Evolutionary conservation across 2,113 vertebrate genomes (phyloP).

Genomic region (Gallinago media): DNA sequence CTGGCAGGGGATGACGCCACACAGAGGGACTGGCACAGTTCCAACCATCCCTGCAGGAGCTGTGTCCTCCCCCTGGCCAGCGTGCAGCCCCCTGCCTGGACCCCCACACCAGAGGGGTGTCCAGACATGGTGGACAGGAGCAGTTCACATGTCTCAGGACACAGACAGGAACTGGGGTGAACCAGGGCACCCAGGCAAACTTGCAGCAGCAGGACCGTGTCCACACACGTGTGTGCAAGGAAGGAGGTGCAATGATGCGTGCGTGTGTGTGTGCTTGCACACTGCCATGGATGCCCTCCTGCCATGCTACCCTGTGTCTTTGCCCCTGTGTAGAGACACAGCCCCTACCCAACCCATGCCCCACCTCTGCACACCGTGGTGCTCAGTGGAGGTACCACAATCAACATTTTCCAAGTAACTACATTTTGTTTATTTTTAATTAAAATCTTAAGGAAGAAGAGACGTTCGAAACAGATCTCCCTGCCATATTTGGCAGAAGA

Average conservation of each 20-base stretch:
- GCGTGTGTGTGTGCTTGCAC: neutral
- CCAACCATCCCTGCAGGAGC: neutral
- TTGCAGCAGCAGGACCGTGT: accelerated
- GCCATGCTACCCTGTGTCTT: accelerated
- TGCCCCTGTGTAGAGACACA: neutral
- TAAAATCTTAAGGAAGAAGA: no score
- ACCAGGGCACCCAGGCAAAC: neutral
- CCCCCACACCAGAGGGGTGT: accelerated
- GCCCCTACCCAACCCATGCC: accelerated
- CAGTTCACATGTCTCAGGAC: accelerated
- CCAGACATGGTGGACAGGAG: accelerated
- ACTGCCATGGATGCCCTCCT: accelerated
- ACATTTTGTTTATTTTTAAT: no score
- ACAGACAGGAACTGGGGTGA: accelerated
- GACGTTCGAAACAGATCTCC: no score
- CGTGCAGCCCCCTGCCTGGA: neutral
- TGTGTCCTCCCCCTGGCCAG: neutral
- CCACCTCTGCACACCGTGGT: accelerated
- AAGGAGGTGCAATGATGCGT: neutral
- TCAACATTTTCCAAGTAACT: no score
- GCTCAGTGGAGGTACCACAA: neutral
- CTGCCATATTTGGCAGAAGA: neutral
- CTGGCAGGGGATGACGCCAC: neutral
- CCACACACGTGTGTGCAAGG: neutral
- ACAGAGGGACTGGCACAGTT: accelerated